Evolutionary conservation across 2,113 vertebrate species (phyloP).

Genomic region (Tragelaphus imberbis): DNA sequence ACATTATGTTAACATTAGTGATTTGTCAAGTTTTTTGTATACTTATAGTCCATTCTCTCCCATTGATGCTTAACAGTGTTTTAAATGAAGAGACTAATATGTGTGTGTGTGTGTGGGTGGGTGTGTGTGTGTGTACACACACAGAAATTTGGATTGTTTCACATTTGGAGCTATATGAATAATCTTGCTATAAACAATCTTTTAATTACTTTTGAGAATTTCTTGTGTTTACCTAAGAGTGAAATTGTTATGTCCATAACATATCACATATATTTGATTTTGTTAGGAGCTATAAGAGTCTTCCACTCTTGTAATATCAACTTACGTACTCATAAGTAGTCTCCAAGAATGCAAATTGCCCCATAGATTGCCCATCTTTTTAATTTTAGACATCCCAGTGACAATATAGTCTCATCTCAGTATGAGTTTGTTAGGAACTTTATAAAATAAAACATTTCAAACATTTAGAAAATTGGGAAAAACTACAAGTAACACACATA

Average conservation of each 20-base stretch:
- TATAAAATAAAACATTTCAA: not conserved
- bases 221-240: not conserved
- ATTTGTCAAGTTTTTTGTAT: not conserved
- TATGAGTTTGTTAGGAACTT: not conserved
- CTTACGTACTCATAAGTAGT: not conserved
- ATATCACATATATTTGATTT: not conserved
- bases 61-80: not conserved
- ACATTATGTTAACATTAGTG: not conserved
- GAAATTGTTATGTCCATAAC: not conserved
- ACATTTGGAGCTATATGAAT: not conserved
- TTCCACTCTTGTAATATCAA: not conserved
- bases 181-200: not conserved
- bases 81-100: not conserved
- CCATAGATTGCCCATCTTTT: not conserved
- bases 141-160: not conserved
- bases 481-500: not conserved
- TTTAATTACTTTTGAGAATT: not conserved
- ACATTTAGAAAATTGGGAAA: not conserved
- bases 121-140: not conserved
- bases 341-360: not conserved
- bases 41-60: not conserved
- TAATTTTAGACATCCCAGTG: not conserved
- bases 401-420: not conserved
- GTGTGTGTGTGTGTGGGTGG: fast-evolving
- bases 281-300: not conserved